Evolutionary conservation across 2,113 vertebrate species (phyloP), one percentile per base, ranked within the genome.

Genomic region (Tautogolabrus adspersus): DNA sequence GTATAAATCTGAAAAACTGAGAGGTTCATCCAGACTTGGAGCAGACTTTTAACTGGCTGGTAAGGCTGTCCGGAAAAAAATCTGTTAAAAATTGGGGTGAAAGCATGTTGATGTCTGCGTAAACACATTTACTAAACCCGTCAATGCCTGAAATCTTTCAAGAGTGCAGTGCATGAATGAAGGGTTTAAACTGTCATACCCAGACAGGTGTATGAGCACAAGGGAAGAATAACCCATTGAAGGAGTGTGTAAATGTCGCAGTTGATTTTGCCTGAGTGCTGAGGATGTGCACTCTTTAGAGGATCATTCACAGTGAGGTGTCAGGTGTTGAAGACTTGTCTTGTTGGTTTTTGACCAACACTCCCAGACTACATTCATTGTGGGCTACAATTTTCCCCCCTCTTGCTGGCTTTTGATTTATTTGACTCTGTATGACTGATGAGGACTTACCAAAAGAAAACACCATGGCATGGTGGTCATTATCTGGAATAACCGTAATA

Each of bases 291-390:
- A 9, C 62, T 83, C 61, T 80, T 92, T 65, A 80, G 42, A 65
- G 58, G 79, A 68, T 81, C 71, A 55, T 87, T 91, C 74, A 69
- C 84, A 78, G 77, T 2, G 77, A 87, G 75, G 79, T 90, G 87
- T 85, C 86, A 81, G 83, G 77, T 90, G 86, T 86, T 73, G 6
- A 61, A 63, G 13, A n/a, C 49, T 52, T 52, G 49, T 52, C 49
- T n/a, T 52, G 9, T 61, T 10, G 7, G 54, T 72, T 75, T 83
- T 81, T 78, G 61, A 82, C 55, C 58, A 57, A 40, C 61, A 62
- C 66, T 75, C 79, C 10, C 3, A 54, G 40, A 58, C 56, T 58
- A 70, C 2, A n/a, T 38, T 69, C 34, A 66, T 75, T 63, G 30
- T 61, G 65, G 56, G 38, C 58, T 46, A 73, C 10, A 5, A 47